Evolutionary conservation across 2,797 vertebrate species (phyloP).

Genomic region (Gallinago solitaria): DNA sequence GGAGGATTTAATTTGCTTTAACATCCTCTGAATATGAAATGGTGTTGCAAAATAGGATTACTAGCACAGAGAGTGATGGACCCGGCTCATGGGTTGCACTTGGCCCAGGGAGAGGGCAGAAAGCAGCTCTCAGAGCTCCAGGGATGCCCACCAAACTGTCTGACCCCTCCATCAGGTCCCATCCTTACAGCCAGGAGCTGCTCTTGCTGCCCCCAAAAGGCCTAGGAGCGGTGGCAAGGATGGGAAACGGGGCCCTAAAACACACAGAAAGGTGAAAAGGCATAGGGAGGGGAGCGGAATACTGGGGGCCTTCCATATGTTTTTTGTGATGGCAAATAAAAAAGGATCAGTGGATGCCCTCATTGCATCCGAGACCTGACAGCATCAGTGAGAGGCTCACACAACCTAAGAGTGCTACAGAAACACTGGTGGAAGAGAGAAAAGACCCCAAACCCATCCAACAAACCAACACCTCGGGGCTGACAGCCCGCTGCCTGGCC

Average conservation of each 20-base stretch:
- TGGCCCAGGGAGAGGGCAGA: neutral
- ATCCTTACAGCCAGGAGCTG: neutral
- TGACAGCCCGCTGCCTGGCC: neutral
- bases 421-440: neutral
- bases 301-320: neutral
- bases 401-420: neutral
- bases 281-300: neutral
- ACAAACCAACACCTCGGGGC: neutral
- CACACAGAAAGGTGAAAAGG: neutral
- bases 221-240: neutral
- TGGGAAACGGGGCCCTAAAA: neutral
- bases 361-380: neutral
- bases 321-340: neutral
- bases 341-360: neutral
- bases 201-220: neutral
- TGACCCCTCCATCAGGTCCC: neutral
- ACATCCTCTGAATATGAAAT: neutral
- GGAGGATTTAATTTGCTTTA: neutral
- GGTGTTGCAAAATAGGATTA: neutral
- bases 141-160: neutral
- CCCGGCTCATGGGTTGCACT: neutral
- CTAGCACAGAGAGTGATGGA: neutral
- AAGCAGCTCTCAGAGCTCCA: neutral
- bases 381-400: neutral
- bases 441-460: neutral